Evolutionary conservation across 2,113 vertebrate species (phyloP).

Genomic region (Centropristis striata): DNA sequence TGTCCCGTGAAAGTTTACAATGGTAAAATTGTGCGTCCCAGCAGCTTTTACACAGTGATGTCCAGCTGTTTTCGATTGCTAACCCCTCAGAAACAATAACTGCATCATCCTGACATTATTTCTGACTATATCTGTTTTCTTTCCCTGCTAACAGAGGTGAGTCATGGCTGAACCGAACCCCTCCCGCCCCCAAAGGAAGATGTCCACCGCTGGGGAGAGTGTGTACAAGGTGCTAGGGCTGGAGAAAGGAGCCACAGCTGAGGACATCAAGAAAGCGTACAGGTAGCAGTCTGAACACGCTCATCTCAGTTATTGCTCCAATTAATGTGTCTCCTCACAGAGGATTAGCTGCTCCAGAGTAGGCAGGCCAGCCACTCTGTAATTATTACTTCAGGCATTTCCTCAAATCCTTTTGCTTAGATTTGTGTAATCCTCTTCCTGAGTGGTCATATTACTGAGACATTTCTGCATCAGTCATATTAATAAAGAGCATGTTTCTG

Average conservation of each 20-base stretch:
- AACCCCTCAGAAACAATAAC: background rate
- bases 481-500: background rate
- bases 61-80: no score
- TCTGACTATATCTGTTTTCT: background rate
- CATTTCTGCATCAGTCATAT: background rate
- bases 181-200: constrained; percentile 86
- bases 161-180: constrained; percentile 86
- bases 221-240: constrained; percentile 91
- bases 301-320: background rate
- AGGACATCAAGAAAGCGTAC: constrained; percentile 94
- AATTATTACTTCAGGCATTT: background rate
- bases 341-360: constrained; percentile 13
- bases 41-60: no score
- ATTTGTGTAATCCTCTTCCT: constrained; percentile 11
- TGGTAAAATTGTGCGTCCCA: no score
- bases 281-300: constrained; percentile 82
- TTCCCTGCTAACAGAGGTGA: constrained; percentile 68
- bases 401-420: constrained; percentile 7
- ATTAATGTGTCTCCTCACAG: background rate
- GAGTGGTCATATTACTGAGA: background rate
- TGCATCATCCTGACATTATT: background rate
- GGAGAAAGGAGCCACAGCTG: constrained; percentile 90
- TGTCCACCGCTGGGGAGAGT: constrained; percentile 90
- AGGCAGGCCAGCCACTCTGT: background rate
- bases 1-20: no score